Evolutionary conservation across 2,888 invertebrate genomes (phyloP).

Genomic region (Vesta saturnalis): DNA sequence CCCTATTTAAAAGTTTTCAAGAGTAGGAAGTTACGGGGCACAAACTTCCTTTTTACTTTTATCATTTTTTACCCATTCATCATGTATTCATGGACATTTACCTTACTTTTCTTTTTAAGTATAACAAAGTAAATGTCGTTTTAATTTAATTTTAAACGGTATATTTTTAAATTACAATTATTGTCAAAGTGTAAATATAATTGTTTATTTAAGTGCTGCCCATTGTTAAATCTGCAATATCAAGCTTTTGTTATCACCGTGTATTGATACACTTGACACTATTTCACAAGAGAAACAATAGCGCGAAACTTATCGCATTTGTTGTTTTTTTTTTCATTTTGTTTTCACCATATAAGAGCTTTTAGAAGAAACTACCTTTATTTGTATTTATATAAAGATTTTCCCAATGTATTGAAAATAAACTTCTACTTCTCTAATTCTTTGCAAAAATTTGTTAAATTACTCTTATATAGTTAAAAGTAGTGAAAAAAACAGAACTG

Average conservation of each 20-base stretch:
- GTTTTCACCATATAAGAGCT: not conserved
- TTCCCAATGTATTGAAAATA: too few species aligned
- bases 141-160: too few species aligned
- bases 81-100: too few species aligned
- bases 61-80: not conserved
- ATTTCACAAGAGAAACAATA: not conserved
- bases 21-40: not conserved
- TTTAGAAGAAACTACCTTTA: not conserved
- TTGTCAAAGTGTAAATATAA: not conserved
- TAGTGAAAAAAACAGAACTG: too few species aligned
- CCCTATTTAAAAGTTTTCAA: conserved; percentile 1
- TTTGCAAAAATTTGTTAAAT: too few species aligned
- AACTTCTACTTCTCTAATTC: too few species aligned
- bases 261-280: conserved; percentile 1
- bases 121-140: too few species aligned
- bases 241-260: not conserved
- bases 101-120: too few species aligned
- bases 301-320: not conserved
- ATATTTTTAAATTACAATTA: too few species aligned
- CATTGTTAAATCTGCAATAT: not conserved
- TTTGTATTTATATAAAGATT: too few species aligned
- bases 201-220: not conserved
- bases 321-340: not conserved
- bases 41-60: not conserved
- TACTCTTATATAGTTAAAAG: too few species aligned